Evolutionary conservation across 2,888 invertebrate species (phyloP).

Genomic region (Drosophila paranaensis): DNA sequence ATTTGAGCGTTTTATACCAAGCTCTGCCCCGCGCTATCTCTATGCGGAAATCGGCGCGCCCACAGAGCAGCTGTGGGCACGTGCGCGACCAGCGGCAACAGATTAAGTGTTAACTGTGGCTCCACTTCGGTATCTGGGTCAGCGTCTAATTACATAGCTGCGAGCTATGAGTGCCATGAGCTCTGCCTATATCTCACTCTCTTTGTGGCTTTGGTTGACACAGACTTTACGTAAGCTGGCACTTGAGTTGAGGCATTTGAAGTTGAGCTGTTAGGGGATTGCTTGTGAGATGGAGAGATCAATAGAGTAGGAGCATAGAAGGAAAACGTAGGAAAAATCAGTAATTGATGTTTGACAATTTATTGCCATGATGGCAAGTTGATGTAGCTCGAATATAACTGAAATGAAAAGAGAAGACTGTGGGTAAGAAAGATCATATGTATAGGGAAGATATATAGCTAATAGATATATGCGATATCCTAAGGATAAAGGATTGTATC

Average conservation of each 20-base stretch:
- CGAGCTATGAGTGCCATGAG: background rate
- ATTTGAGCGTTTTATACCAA: constrained; percentile 61
- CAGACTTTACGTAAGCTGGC: background rate
- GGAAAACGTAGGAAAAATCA: background rate
- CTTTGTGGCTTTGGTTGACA: background rate
- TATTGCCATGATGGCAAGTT: background rate
- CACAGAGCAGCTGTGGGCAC: constrained; percentile 16
- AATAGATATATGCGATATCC: no score
- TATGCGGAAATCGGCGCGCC: constrained; percentile 57
- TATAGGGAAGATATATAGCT: background rate
- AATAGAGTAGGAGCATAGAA: no score
- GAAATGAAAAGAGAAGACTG: background rate
- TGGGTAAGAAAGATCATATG: background rate
- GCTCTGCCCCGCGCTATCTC: constrained; percentile 38
- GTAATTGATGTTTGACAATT: background rate
- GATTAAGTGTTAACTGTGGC: constrained; percentile 40
- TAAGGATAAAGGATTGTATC: background rate
- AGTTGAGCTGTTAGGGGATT: background rate
- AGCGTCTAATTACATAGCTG: constrained; percentile 19
- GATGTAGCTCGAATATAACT: background rate
- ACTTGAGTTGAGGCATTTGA: no score
- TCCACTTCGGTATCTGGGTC: constrained; percentile 36
- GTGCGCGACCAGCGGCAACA: constrained; percentile 20
- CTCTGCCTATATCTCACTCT: background rate
- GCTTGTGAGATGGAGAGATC: no score